Evolutionary conservation across 37 sponge, comb jelly and placozoan genomes (phyloP), one percentile per base, ranked within the genome.

Genomic region (Halichondria panicea): DNA sequence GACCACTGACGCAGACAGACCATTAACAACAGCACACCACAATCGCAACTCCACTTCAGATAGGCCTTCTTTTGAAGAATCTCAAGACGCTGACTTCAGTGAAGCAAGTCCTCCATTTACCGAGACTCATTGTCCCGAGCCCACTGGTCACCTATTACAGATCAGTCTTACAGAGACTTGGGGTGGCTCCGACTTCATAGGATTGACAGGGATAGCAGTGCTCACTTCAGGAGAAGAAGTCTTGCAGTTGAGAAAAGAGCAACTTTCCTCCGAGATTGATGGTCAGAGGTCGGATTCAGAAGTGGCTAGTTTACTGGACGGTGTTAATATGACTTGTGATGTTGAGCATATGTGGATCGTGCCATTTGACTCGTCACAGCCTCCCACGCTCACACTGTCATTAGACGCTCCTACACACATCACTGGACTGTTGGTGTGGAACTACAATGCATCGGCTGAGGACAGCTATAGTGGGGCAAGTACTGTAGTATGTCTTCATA

Each of bases 391-490:
- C 45, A 75, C 75, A 13, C 34, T 94, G 43, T 75, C 75, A 60
- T 73, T 94, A 40, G 67, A 69, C 54, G 15, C 43, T 12, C 76
- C 72, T 19, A 52, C 70, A 32, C 56, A 57, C 7, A 24, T 94
- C 32, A 31, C 41, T 11, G 91, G 91, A 8, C 21, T 94, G 32
- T 43, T 71, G 65, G 52, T 97, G 22, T 97, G 93, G 95, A 97
- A 97, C 76, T 97, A 94, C 81, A 96, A 96, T 71, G 81, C 84
- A 33, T 79, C 88, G 25, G 70, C 79, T n/a, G 97, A 96, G 53
- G 97, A 96, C 74, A 88, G 89, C 52, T 88, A 81, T 65, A 71
- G 85, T 40, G 97, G 97, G 71, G 97, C 91, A 21, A 57, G 87
- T 46, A 19, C 4, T 6, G 4, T 11, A 18, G 52, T 48, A 48